Percentiles rank a stretch among this genome's conserved stretches.
Conservation (phyloP, 2,797 vertebrate genomes). For the Lacerta agilis region DNA sequence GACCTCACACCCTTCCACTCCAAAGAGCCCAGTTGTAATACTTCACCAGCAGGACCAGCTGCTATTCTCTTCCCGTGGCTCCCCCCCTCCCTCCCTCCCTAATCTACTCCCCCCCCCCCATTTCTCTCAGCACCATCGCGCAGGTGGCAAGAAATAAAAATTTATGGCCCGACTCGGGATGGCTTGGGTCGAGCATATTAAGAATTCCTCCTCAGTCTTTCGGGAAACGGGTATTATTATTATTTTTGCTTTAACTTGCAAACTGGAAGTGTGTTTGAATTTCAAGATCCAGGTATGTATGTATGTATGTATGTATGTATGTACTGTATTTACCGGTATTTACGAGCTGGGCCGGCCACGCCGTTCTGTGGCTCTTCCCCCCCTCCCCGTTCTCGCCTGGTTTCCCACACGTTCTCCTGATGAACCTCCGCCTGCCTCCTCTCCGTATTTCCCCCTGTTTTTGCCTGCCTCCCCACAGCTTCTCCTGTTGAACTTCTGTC, state of each 20-base stretch:
- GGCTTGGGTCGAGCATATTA: slow-evolving; percentile 47
- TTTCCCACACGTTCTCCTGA: too few species aligned
- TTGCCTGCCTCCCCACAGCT: too few species aligned
- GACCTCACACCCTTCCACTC: slow-evolving; percentile 74
- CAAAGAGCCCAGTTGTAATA: slow-evolving; percentile 73
- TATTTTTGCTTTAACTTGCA: neutral
- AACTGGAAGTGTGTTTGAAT: neutral
- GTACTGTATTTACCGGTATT: too few species aligned
- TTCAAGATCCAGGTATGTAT: slow-evolving; percentile 33
- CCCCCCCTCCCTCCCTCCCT: neutral
- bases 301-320: too few species aligned
- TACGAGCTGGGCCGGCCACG: too few species aligned
- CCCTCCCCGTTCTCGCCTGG: too few species aligned
- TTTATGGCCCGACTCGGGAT: slow-evolving; percentile 64
- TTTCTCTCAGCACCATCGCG: slow-evolving; percentile 62
- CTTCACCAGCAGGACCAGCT: slow-evolving; percentile 76
- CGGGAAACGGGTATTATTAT: neutral
- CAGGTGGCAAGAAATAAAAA: slow-evolving; percentile 75
- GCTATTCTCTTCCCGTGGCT: slow-evolving; percentile 21
- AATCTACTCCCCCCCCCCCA: slow-evolving; percentile 59
- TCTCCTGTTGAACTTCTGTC: too few species aligned
- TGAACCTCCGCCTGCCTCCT: too few species aligned
- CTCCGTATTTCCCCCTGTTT: too few species aligned
- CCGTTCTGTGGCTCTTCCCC: too few species aligned
- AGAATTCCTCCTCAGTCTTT: slow-evolving; percentile 45